Evolutionary conservation across 2,888 invertebrate genomes (phyloP), one percentile per base, ranked within the genome.

Genomic region (Synanthedon formicaeformis): DNA sequence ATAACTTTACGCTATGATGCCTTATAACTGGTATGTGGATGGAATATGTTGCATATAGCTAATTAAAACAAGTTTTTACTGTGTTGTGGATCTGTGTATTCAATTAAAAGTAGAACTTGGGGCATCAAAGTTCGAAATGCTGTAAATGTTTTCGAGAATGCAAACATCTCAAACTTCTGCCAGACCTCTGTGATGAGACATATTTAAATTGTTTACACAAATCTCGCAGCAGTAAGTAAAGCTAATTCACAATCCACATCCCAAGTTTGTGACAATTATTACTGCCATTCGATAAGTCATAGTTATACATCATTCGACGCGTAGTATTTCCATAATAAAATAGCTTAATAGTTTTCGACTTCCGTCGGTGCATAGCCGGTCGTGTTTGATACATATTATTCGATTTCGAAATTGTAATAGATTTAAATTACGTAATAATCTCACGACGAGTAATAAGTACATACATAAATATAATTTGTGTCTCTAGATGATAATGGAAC

Each of bases 221-320:
- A 34, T 34, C 34, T 34, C 8, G 10, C 34, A 34, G 34, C 34
- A 34, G 34, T 34, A 1, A 34, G 34, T 10, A 34, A 34, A 34
- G 2, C 8, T 34, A 10, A 50, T 56, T 57, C 57, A 58, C 64
- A 63, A 61, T 60, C 62, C 61, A 59, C 71, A 67, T 71, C 73
- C 69, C 68, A 53, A 65, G 71, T 75, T 74, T 67, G 76, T 78
- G 74, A 84, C 78, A 78, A 80, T 74, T 75, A 73, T 77, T 75
- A 87, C 87, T 87, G 87, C 87, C 87, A 87, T 85, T 82, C 73
- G 79, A 74, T 86, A 82, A 85, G 84, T 83, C 80, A 82, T 71
- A 75, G 70, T 77, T 78, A 73, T 76, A 78, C 74, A 76, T 77
- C 74, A 78, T 75, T 76, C 67, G 75, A 71, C 69, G 75, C 77